Conservation (phyloP, 1,140 invertebrate genomes). For the Trypoxylus dichotomus region DNA sequence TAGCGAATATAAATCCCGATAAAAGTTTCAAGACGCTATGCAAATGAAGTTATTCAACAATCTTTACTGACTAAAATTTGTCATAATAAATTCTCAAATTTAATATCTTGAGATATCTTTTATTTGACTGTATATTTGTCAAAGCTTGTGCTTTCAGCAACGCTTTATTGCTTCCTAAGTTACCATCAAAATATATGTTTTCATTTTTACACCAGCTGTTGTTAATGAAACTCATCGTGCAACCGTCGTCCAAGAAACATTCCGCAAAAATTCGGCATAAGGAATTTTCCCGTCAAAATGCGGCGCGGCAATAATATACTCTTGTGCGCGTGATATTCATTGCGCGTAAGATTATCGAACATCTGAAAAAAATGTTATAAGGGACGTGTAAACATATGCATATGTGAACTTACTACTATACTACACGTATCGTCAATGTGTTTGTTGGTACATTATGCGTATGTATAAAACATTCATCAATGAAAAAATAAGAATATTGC, state of each 20-base stretch:
- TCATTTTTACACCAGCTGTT: background rate
- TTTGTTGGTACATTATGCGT: conserved; percentile 22
- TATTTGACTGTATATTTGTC: background rate
- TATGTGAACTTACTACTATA: background rate
- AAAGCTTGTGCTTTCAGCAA: background rate
- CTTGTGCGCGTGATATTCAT: background rate
- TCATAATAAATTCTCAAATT: background rate
- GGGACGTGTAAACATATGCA: background rate
- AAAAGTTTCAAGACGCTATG: too few relatives aligned
- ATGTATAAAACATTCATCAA: conserved; percentile 26
- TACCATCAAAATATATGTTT: background rate
- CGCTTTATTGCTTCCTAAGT: background rate
- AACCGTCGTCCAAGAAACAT: background rate
- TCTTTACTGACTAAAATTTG: too few relatives aligned
- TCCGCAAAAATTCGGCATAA: background rate
- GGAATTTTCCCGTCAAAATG: background rate
- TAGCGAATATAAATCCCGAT: too few relatives aligned
- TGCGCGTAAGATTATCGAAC: background rate
- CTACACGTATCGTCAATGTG: conserved; percentile 11
- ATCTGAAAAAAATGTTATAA: background rate
- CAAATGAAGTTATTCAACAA: too few relatives aligned
- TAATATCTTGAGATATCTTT: background rate
- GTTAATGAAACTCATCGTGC: background rate
- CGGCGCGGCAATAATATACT: background rate
- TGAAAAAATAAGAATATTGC: conserved; percentile 30